Evolutionary conservation across 2,113 vertebrate species (phyloP).

Genomic region (Mormyrus lacerda): DNA sequence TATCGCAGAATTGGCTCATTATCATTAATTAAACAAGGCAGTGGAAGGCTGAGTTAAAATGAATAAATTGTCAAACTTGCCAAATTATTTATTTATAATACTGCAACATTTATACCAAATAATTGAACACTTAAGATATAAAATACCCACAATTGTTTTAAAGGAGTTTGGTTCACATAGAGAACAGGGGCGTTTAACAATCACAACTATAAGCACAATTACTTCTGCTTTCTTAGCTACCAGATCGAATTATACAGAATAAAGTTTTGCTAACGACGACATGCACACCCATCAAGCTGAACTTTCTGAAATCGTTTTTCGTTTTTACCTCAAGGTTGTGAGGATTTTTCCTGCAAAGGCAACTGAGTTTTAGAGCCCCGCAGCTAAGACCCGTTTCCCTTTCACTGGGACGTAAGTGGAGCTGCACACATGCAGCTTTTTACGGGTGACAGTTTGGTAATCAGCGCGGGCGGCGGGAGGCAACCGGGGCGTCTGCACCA

Average conservation of each 20-base stretch:
- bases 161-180: not conserved
- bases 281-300: not conserved
- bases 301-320: not conserved
- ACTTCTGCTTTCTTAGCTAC: not conserved
- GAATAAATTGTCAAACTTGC: not conserved
- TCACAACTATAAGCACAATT: not conserved
- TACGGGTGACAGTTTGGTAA: not conserved
- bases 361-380: not conserved
- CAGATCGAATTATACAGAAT: not conserved
- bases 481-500: no score
- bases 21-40: not conserved
- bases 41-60: not conserved
- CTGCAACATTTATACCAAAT: not conserved
- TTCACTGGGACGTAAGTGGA: not conserved
- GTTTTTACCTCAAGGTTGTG: not conserved
- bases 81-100: not conserved
- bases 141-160: not conserved
- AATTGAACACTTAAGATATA: not conserved
- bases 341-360: not conserved
- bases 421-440: not conserved
- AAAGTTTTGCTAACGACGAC: not conserved
- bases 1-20: not conserved
- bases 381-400: not conserved
- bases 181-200: not conserved
- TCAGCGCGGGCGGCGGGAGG: not conserved